Percentiles rank a stretch among this genome's conserved stretches.
phyloP scores from a whole-genome alignment of 2,113 vertebrate species.

The Delphinapterus leucas region DNA sequence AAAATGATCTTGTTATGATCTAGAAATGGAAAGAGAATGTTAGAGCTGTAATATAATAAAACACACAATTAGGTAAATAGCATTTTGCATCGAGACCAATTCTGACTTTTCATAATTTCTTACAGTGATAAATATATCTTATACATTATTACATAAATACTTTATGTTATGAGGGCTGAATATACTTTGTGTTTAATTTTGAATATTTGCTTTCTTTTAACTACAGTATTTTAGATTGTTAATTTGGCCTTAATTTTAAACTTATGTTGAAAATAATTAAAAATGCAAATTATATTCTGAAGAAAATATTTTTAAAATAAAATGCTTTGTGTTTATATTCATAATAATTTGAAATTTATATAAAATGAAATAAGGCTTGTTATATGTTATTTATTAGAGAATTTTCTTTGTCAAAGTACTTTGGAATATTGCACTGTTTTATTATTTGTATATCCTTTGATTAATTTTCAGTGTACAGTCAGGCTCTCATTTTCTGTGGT shows the following conservation, averaged over 20 bases:
- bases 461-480: not conserved
- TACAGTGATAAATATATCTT: not conserved
- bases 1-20: constrained; percentile 4
- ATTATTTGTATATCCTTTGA: not conserved
- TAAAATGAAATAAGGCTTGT: not conserved
- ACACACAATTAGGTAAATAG: not conserved
- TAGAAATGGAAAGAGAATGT: not conserved
- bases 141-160: not conserved
- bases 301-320: constrained; percentile 18
- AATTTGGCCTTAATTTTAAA: constrained; percentile 12
- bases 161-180: not conserved
- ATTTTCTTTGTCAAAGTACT: not conserved
- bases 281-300: not conserved
- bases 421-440: not conserved
- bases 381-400: not conserved
- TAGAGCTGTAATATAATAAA: not conserved
- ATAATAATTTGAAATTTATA: not conserved
- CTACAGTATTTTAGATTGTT: not conserved
- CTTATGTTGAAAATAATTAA: not conserved
- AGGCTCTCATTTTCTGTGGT: not conserved
- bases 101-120: not conserved
- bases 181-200: constrained; percentile 26
- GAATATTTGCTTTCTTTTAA: not conserved
- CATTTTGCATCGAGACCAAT: not conserved
- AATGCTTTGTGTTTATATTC: constrained; percentile 18